Conservation (phyloP, 2,797 vertebrate species). For the Micrastur ruficollis region DNA sequence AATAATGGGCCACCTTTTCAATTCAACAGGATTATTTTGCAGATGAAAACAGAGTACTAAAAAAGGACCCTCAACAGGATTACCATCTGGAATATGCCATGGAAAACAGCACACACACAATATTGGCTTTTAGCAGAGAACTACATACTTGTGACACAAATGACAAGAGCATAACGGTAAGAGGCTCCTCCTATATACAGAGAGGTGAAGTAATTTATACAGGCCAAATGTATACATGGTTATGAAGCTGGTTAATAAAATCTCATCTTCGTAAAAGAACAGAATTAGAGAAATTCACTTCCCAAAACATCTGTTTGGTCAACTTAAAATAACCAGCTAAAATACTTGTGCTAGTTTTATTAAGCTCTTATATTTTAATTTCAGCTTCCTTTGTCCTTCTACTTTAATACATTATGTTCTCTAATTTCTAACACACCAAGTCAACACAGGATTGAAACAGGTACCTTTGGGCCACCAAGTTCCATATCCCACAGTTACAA, state of each 20-base stretch:
- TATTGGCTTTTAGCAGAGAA: slow-evolving; percentile 82
- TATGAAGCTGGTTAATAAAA: not conserved
- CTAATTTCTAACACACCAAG: not conserved
- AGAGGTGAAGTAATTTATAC: not conserved
- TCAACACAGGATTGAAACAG: not conserved
- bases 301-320: not conserved
- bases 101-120: slow-evolving; percentile 85
- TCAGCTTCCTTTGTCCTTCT: not conserved
- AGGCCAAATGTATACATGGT: not conserved
- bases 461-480: not conserved
- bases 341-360: not conserved
- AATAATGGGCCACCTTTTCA: not conserved
- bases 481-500: not conserved
- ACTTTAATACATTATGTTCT: not conserved
- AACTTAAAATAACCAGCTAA: not conserved
- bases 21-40: slow-evolving; percentile 84
- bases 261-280: not conserved
- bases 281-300: not conserved
- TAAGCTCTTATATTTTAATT: not conserved
- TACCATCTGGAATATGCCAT: slow-evolving; percentile 84
- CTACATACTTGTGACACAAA: slow-evolving; percentile 83
- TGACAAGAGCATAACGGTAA: slow-evolving; percentile 85
- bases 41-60: slow-evolving; percentile 78
- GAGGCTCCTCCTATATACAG: not conserved
- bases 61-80: slow-evolving; percentile 81